phyloP scores from a whole-genome alignment of 23 tunicate genomes.

The Pegea sp. region DNA sequence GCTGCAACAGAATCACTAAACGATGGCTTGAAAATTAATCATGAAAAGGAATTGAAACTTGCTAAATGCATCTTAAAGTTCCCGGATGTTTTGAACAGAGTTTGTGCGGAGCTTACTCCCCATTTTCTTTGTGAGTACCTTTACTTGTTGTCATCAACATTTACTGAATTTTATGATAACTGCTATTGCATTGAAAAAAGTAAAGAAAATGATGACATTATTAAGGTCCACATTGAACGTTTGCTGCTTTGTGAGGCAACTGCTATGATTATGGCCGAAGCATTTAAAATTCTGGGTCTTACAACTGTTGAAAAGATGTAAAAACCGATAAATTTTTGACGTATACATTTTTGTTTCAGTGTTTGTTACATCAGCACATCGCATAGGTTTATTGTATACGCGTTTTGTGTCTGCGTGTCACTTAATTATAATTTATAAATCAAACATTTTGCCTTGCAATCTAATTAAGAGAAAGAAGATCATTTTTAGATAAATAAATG shows the following conservation, averaged over 20 bases:
- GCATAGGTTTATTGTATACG: no score
- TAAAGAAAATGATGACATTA: slow-evolving; percentile 35
- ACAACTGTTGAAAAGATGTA: slow-evolving; percentile 56
- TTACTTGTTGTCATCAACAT: slow-evolving; percentile 51
- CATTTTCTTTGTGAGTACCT: slow-evolving; percentile 67
- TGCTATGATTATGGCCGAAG: slow-evolving; percentile 34
- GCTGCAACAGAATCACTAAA: slow-evolving; percentile 17
- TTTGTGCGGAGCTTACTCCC: slow-evolving; percentile 39
- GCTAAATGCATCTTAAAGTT: slow-evolving; percentile 41
- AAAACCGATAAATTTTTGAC: not conserved
- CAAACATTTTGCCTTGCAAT: no score
- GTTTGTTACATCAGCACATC: no score
- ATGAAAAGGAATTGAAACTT: slow-evolving; percentile 58
- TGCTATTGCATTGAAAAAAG: slow-evolving; percentile 87
- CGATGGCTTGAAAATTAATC: slow-evolving; percentile 33
- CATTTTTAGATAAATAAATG: no score
- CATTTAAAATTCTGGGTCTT: slow-evolving; percentile 50
- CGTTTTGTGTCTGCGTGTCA: no score
- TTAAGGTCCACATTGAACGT: slow-evolving; percentile 27
- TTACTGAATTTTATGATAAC: slow-evolving; percentile 76
- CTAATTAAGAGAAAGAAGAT: no score
- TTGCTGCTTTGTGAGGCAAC: slow-evolving; percentile 63
- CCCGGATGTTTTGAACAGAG: slow-evolving; percentile 59
- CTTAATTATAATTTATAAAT: no score
- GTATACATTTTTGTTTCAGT: no score